Conservation (phyloP, 2,797 vertebrate species). For the Uromys caudimaculatus region DNA sequence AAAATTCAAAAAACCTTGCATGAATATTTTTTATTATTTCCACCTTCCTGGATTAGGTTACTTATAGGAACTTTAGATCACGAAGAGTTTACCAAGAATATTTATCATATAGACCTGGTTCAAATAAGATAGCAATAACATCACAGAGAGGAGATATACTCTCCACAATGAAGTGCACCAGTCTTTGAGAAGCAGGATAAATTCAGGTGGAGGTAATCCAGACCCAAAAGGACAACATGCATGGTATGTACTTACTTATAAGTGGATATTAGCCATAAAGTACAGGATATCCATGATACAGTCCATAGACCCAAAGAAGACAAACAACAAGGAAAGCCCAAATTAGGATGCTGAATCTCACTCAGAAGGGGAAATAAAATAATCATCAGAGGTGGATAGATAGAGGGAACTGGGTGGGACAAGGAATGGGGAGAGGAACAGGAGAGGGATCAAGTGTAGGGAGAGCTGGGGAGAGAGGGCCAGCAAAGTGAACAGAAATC, state of each 20-base stretch:
- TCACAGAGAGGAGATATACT: neutral
- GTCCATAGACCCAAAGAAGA: neutral
- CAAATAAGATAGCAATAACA: slow-evolving; percentile 7
- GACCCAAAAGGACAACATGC: neutral
- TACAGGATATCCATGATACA: neutral
- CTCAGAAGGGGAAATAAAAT: neutral
- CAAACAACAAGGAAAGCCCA: neutral
- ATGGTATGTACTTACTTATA: neutral
- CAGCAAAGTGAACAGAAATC: neutral
- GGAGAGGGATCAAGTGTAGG: neutral
- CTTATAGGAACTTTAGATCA: slow-evolving; percentile 43
- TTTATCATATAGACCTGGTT: slow-evolving; percentile 52
- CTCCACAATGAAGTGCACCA: neutral
- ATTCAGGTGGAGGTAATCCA: neutral
- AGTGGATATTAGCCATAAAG: neutral
- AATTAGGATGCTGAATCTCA: neutral
- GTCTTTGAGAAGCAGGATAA: neutral
- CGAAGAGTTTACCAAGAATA: slow-evolving; percentile 15
- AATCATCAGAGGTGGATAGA: neutral
- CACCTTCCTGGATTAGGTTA: neutral
- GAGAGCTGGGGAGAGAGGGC: neutral
- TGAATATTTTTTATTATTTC: slow-evolving; percentile 42
- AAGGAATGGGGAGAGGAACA: neutral
- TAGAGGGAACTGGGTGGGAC: neutral
- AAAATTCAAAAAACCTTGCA: slow-evolving; percentile 13